A percentile compares a stretch with the other conserved stretches of the same genome.
These are phyloP conservation scores for Amiota mariae DNA, from an alignment of 2,888 invertebrate genomes.

Conservation along the genomic window DNA sequence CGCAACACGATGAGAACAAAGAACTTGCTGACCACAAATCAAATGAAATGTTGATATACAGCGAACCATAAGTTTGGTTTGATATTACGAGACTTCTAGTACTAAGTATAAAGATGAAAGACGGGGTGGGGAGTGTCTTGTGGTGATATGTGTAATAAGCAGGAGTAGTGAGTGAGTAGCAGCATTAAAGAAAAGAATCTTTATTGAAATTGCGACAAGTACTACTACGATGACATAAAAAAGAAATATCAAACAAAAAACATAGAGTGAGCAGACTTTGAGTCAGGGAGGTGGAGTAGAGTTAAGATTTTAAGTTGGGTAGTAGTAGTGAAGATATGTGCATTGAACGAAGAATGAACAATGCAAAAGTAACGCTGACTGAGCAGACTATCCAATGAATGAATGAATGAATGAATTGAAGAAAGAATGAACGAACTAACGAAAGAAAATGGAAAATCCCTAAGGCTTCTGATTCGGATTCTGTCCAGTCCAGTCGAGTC, in stretches of 20 bases:
- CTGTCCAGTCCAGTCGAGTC: no score
- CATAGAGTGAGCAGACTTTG: background rate
- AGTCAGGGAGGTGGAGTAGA: background rate
- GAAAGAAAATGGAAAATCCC: no score
- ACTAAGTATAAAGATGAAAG: background rate
- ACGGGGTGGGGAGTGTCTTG: background rate
- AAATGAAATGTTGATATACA: constrained; percentile 37
- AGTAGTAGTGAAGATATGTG: background rate
- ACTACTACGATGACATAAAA: background rate
- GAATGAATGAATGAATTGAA: constrained; percentile 3
- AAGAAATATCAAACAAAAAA: background rate
- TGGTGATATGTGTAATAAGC: constrained; percentile 24
- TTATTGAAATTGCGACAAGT: constrained; percentile 31
- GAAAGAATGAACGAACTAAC: background rate
- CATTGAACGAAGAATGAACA: constrained; percentile 5
- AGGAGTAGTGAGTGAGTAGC: background rate
- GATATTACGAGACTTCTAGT: background rate
- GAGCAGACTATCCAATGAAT: constrained; percentile 1
- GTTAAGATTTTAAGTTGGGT: background rate
- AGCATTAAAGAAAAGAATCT: constrained; percentile 10
- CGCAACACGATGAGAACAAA: constrained; percentile 52
- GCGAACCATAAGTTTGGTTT: background rate
- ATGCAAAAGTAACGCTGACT: background rate
- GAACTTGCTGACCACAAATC: constrained; percentile 65
- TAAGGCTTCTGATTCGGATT: no score